These are phyloP conservation scores for Tetragnatha versicolor DNA, from an alignment of 1,140 invertebrate genomes.

Conservation along the genomic window DNA sequence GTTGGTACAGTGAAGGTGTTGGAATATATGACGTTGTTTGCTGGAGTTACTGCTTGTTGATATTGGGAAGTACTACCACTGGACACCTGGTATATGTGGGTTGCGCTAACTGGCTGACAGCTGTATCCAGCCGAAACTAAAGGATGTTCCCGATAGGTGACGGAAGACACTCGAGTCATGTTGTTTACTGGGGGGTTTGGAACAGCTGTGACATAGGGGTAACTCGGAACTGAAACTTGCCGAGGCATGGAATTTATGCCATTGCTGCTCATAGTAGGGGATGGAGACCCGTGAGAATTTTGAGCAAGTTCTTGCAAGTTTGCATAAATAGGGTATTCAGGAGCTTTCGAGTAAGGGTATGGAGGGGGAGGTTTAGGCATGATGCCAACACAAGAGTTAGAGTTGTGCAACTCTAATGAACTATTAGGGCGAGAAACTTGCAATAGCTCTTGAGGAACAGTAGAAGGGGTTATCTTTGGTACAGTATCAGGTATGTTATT, in stretches of 20 bases:
- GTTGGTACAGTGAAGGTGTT: not conserved
- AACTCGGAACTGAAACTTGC: not conserved
- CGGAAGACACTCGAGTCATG: not conserved
- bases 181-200: not conserved
- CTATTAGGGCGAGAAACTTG: slow-evolving; percentile 59
- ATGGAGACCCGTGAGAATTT: not conserved
- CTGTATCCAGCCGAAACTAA: slow-evolving; percentile 43
- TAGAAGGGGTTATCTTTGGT: slow-evolving; percentile 44
- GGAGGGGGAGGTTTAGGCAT: slow-evolving; percentile 32
- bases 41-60: slow-evolving; percentile 20
- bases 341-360: slow-evolving; percentile 33
- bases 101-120: slow-evolving; percentile 36
- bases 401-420: slow-evolving; percentile 68
- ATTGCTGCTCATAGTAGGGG: not conserved
- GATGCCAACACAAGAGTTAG: slow-evolving; percentile 67
- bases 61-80: slow-evolving; percentile 28
- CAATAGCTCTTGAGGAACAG: slow-evolving; percentile 21
- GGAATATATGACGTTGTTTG: not conserved
- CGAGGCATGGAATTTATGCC: not conserved
- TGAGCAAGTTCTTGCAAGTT: slow-evolving; percentile 46
- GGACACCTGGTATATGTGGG: slow-evolving; percentile 34
- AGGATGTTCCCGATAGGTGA: slow-evolving; percentile 7
- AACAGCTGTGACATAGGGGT: not conserved
- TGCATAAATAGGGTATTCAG: slow-evolving; percentile 49
- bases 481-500: slow-evolving; percentile 63